Percentiles rank a stretch among this genome's conserved stretches.
These are phyloP conservation scores for Eupleurogrammus muticus DNA, from an alignment of 2,797 vertebrate genomes.

Conservation along the genomic window DNA sequence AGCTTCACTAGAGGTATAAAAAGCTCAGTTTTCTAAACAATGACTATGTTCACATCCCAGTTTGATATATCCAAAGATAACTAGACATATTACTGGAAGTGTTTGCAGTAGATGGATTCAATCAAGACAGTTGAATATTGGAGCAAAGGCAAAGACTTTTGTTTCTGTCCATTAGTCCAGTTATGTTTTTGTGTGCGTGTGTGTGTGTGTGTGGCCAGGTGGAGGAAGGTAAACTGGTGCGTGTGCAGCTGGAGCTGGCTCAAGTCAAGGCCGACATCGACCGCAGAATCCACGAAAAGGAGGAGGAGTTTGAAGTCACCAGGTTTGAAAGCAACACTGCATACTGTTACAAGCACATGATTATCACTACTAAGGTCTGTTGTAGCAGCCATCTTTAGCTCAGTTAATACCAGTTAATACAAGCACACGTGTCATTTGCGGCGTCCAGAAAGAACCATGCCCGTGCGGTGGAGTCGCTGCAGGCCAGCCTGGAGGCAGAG, in stretches of 20 bases:
- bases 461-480: constrained; percentile 82
- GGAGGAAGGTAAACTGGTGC: constrained; percentile 82
- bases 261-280: constrained; percentile 85
- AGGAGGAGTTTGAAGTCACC: constrained; percentile 84
- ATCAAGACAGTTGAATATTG: no score
- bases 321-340: constrained; percentile 58
- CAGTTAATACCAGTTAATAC: background rate
- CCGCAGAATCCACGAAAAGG: constrained; percentile 81
- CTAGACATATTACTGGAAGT: background rate
- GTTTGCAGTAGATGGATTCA: background rate
- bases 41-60: background rate
- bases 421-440: background rate
- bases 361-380: no score
- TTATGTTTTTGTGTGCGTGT: constrained; percentile 9
- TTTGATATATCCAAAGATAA: background rate
- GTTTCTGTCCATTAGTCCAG: background rate
- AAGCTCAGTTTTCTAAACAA: background rate
- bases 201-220: constrained; percentile 60
- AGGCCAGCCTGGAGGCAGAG: constrained; percentile 86
- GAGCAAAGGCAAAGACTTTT: background rate
- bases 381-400: background rate
- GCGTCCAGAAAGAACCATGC: constrained; percentile 84
- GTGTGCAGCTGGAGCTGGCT: constrained; percentile 81
- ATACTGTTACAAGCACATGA: background rate
- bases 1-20: constrained; percentile 79